Base-by-base conservation (phyloP, 2,888 invertebrate species). In the Phasia obesa region DNA sequence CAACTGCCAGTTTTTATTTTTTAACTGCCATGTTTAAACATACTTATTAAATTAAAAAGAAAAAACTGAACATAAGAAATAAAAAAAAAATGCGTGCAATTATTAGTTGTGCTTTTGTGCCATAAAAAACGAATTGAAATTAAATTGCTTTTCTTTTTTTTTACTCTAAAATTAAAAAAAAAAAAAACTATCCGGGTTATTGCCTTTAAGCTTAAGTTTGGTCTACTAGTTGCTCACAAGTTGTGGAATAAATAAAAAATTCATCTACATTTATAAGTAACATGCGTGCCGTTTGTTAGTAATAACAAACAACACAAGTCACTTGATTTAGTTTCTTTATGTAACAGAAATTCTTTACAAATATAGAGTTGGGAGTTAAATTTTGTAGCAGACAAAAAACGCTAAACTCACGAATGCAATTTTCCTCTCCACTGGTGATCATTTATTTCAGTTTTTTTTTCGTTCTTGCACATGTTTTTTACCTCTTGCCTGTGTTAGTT, bases 381-480 rank as follows among this genome's bases (percentile, higher is more conserved):
- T n/a, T 51, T 38, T 31, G 57, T 70, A 47, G 23, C 21, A 67
- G 53, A 53, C 9, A 15, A 23, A 47, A 49, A 47, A 53, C 49
- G 44, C n/a, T n/a, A 38, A 71, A 57, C 69, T 79, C 83, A 83
- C 79, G 83, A 83, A 79, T 79, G 79, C 60, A 83, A 83, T 83
- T 79, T 79, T 83, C 79, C 71, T 83, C 83, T 83, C 83, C 75
- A 79, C 83, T 83, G 83, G 83, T 79, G 83, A 83, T 83, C 83
- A 59, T 64, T 74, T 82, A 67, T 74, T 67, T 71, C 44, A 73
- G 60, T 67, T 60, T 60, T 71, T 60, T 71, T 57, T 47, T n/a
- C n/a, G n/a, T n/a, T 49, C 7, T 27, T 42, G n/a, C n/a, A 13
- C 2, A 31, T 4, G 62, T 49, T 71, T 78, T 69, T 57, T 77